Base-by-base conservation (phyloP, 1,140 invertebrate species). In the Temnothorax longispinosus region DNA sequence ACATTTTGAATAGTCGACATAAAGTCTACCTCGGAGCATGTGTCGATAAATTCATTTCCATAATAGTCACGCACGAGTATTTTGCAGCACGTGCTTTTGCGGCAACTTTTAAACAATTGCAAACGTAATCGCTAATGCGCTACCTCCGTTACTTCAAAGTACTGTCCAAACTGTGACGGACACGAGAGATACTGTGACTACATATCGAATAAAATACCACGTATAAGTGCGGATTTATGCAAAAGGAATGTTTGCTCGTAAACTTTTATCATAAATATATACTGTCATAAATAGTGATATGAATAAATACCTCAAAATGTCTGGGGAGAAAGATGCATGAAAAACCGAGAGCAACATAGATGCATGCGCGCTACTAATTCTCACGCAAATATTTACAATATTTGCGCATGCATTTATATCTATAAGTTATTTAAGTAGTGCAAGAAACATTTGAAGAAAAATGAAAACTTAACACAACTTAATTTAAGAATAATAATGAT, bases 1-100 rank as follows among this genome's bases (percentile, higher is more conserved):
- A 72, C 80, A 82, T 82, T 82, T 82, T 74, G 80, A 82, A 74
- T 74, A 74, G 67, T 58, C 80, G 67, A 38, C 67, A 56, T 72
- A 82, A 82, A 82, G 67, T 74, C 80, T 72, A 82, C 8, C 80
- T 58, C 7, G 15, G 21, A 56, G 52, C 78, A 44, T 58, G 65
- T 81, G 78, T 82, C 80, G 52, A 82, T 82, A 82, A 74, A 72
- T 82, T 82, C 52, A 74, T 82, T 58, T 35, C 67, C 27, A 32
- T 82, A 58, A 74, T 58, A 81, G 21, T 56, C 38, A 44, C 21
- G 41, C 27, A 18, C 54, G 47, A 54, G 35, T 47, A 58, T 82
- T 60, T 74, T 35, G 15, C n/a, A 41, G 7, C 21, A 21, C 18
- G 38, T 58, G 32, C 50, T 71, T 44, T 56, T 38, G 38, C 21